Base-by-base conservation (phyloP, 92 coral and sea anemone species). In the Scolanthus callimorphus region DNA sequence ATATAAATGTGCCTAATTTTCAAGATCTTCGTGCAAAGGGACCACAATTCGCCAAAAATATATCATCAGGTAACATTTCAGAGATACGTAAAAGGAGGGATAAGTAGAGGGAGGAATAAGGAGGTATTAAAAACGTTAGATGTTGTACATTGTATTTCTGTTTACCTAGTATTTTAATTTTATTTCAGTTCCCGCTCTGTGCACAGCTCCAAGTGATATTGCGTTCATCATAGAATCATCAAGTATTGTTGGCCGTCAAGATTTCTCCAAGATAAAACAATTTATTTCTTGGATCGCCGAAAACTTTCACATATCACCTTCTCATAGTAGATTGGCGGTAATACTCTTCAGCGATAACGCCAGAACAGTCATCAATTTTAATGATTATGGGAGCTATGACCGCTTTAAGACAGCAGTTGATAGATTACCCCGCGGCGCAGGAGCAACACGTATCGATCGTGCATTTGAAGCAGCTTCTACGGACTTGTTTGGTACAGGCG, bases 311-410 rank as follows among this genome's bases (percentile, higher is more conserved):
- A 66, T 86, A 12, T 74, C 81, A 1, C 66, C 27, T 1, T 57
- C 22, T 20, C 65, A 71, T 12, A 70, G 81, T 25, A 88, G 71
- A 8, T 78, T 85, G 3, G 86, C 88, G 9, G 74, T 81, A 10
- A 75, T 86, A 49, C 49, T 86, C 26, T 86, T 58, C 65, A 86
- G 95, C 62, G 67, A 50, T 61, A 44, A 66, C 9, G 88, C 95
- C 2, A 75, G 72, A 31, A 56, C 74, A 30, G 51, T 71, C 39
- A 81, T 81, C 6, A 51, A 71, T 28, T 86, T 86, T 55, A 48
- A 41, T 15, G 58, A 38, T 20, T 63, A 67, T 59, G 11, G 20
- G 27, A 71, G 50, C n/a, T 43, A 70, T 43, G 46, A 17, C 8
- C 58, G 67, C 10, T 81, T 86, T 47, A 64, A 68, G 49, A 57